These are phyloP conservation scores for Recurvirostra avosetta DNA, from an alignment of 2,113 vertebrate species.

Conservation along the genomic window DNA sequence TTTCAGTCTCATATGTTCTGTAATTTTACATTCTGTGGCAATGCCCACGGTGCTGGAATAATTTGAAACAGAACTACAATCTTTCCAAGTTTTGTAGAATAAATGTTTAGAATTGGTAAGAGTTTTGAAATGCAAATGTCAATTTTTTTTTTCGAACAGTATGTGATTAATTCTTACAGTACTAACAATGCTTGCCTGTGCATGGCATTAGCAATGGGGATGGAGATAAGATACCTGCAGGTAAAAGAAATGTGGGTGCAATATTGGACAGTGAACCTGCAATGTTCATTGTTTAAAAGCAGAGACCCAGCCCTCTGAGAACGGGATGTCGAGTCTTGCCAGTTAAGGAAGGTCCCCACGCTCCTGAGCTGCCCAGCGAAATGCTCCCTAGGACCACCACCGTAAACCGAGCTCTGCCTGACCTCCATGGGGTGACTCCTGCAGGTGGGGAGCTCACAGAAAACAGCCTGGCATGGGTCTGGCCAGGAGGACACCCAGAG, in stretches of 20 bases:
- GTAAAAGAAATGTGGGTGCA: neutral
- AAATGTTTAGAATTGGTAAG: slow-evolving; percentile 77
- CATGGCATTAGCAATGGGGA: neutral
- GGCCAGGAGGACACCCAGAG: neutral
- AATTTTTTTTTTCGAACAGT: slow-evolving; percentile 39
- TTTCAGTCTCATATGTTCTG: slow-evolving; percentile 78
- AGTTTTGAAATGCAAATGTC: slow-evolving; percentile 80
- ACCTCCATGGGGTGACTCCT: neutral
- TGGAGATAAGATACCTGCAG: neutral
- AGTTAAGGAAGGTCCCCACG: neutral
- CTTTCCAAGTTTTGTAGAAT: slow-evolving; percentile 79
- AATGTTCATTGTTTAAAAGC: neutral
- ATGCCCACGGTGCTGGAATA: slow-evolving; percentile 71
- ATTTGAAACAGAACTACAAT: slow-evolving; percentile 76
- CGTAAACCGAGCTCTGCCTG: neutral
- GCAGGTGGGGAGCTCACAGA: neutral
- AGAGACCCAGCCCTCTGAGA: neutral
- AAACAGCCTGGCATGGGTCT: neutral
- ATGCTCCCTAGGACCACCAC: neutral
- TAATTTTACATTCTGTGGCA: slow-evolving; percentile 76
- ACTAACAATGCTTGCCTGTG: slow-evolving; percentile 53
- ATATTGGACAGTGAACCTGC: neutral
- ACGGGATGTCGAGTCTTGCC: neutral
- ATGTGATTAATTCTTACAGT: slow-evolving; percentile 63
- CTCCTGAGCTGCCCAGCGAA: neutral